Percentiles rank a stretch among this genome's conserved stretches.
These are phyloP conservation scores for Morpho deidamia DNA, from an alignment of 2,888 invertebrate species.

Conservation along the genomic window DNA sequence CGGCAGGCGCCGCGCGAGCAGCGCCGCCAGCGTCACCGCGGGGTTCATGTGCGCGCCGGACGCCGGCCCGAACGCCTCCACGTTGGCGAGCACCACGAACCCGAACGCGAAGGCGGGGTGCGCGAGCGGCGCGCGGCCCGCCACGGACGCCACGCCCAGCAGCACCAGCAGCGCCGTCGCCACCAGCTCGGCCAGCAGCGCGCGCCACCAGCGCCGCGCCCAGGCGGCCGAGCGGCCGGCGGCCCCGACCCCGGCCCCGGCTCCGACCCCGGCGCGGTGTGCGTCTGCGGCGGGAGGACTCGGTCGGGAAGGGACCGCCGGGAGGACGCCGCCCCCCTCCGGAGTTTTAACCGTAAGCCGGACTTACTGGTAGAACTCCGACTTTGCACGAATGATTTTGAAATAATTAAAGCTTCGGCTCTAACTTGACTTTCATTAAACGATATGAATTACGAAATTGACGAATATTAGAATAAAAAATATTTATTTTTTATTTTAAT, in stretches of 20 bases:
- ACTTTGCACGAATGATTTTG: too few species aligned
- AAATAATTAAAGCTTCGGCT: too few species aligned
- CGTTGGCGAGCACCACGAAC: slow-evolving; percentile 47
- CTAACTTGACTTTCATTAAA: too few species aligned
- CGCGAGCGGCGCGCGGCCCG: slow-evolving; percentile 33
- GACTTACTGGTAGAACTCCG: too few species aligned
- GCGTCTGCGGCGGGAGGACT: not conserved
- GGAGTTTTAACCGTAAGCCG: too few species aligned
- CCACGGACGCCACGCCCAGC: slow-evolving; percentile 49
- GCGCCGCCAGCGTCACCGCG: slow-evolving; percentile 83
- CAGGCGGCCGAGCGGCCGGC: slow-evolving; percentile 29
- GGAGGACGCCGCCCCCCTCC: too few species aligned
- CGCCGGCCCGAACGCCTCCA: slow-evolving; percentile 80
- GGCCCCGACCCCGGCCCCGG: not conserved
- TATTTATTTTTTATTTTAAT: too few species aligned
- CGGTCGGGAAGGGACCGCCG: not conserved
- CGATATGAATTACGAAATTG: too few species aligned
- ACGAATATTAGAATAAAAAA: too few species aligned
- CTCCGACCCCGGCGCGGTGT: not conserved
- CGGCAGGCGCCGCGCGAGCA: slow-evolving; percentile 71
- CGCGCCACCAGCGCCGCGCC: slow-evolving; percentile 53
- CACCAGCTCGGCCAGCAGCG: slow-evolving; percentile 50
- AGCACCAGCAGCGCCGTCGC: slow-evolving; percentile 60
- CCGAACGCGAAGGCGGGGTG: slow-evolving; percentile 62
- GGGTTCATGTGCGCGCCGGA: slow-evolving; percentile 90